Conservation (phyloP, 2,888 invertebrate genomes). For the Nemapogon koenigi region DNA sequence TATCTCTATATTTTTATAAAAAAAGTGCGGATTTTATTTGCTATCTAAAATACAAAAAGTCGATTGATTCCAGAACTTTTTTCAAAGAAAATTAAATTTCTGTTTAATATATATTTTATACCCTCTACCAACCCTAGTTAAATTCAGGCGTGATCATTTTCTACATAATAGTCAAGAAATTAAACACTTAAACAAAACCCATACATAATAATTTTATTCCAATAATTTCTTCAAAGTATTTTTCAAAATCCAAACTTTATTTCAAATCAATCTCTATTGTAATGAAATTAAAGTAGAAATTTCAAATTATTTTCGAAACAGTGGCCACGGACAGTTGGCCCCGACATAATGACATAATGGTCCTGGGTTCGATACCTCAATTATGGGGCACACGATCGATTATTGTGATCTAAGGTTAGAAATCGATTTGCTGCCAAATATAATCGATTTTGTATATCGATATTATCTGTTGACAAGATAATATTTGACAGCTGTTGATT, state of each 20-base stretch:
- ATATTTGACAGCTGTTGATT: slow-evolving; percentile 5
- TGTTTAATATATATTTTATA: too few species aligned
- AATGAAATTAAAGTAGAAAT: slow-evolving; percentile 16
- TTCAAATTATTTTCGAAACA: slow-evolving; percentile 20
- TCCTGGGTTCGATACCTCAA: slow-evolving; percentile 56
- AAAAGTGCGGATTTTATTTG: too few species aligned
- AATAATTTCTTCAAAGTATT: not conserved
- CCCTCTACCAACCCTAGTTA: too few species aligned
- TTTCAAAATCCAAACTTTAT: not conserved
- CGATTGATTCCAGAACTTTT: too few species aligned
- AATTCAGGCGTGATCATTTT: too few species aligned
- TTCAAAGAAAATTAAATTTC: too few species aligned
- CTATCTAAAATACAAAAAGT: too few species aligned
- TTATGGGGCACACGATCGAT: slow-evolving; percentile 65
- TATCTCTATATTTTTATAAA: too few species aligned
- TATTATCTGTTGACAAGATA: slow-evolving; percentile 4
- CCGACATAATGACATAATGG: slow-evolving; percentile 59
- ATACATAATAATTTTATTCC: not conserved
- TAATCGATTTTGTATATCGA: slow-evolving; percentile 3
- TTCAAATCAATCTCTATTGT: too few species aligned
- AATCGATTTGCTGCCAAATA: slow-evolving; percentile 46
- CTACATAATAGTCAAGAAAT: not conserved
- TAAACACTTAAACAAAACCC: not conserved
- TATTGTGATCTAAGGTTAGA: slow-evolving; percentile 64
- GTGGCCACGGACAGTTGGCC: slow-evolving; percentile 44